phyloP scores from a whole-genome alignment of 2,888 invertebrate species.

The Teleogryllus oceanicus region DNA sequence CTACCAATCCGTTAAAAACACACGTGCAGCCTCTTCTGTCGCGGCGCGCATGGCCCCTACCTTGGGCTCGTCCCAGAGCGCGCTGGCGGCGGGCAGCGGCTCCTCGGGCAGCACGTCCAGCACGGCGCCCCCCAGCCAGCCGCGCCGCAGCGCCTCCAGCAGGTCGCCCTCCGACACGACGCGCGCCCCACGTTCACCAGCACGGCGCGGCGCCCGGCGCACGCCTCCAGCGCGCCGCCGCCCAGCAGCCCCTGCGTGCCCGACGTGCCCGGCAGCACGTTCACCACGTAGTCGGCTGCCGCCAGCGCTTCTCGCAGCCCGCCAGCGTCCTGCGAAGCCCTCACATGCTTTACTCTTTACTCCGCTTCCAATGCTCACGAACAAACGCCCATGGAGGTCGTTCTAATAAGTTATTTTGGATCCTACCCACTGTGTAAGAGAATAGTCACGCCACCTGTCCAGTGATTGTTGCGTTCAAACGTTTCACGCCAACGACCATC shows the following conservation, averaged over 20 bases:
- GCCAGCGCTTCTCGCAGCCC: slow-evolving; percentile 46
- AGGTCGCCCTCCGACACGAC: slow-evolving; percentile 54
- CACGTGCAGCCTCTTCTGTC: no score
- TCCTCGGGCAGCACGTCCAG: slow-evolving; percentile 56
- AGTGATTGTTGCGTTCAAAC: no score
- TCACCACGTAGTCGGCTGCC: slow-evolving; percentile 55
- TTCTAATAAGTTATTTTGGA: no score
- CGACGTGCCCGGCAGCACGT: slow-evolving; percentile 53
- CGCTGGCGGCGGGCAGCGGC: slow-evolving; percentile 51
- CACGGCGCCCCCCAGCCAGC: slow-evolving; percentile 56
- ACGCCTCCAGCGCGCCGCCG: slow-evolving; percentile 49
- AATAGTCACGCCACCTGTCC: no score
- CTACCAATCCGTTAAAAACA: no score
- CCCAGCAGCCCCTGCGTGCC: slow-evolving; percentile 52
- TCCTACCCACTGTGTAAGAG: no score
- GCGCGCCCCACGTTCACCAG: slow-evolving; percentile 60
- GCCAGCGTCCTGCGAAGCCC: slow-evolving; percentile 34
- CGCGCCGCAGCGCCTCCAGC: slow-evolving; percentile 51
- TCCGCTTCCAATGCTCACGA: no score
- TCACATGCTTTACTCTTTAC: no score
- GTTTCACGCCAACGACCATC: no score
- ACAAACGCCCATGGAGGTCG: no score
- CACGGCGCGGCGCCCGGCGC: slow-evolving; percentile 49
- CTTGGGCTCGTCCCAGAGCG: slow-evolving; percentile 53
- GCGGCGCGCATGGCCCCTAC: slow-evolving; percentile 41